phyloP scores from a whole-genome alignment of 30 jellyfish, hydroid and myxozoan genomes.

The Nemopilema nomurai region DNA sequence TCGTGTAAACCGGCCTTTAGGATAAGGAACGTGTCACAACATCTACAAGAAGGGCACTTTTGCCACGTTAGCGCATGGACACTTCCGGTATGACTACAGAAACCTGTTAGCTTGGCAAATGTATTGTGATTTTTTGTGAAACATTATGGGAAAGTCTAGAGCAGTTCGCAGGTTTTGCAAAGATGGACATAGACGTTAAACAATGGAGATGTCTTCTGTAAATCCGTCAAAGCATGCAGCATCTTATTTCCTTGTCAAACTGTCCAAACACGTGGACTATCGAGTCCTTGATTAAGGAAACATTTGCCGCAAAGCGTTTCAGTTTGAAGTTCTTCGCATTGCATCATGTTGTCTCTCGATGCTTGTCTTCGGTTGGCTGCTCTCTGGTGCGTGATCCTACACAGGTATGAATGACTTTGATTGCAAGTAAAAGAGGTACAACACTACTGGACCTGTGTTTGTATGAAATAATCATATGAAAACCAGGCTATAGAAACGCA shows the following conservation, averaged over 20 bases:
- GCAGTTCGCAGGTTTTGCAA: not conserved
- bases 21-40: too few relatives aligned
- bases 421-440: too few relatives aligned
- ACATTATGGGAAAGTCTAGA: not conserved
- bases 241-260: not conserved
- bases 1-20: too few relatives aligned
- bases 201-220: not conserved
- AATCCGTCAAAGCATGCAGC: not conserved
- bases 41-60: too few relatives aligned
- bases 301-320: not conserved
- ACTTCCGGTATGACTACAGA: too few relatives aligned
- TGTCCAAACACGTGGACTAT: not conserved
- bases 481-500: too few relatives aligned
- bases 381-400: not conserved
- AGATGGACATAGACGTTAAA: not conserved
- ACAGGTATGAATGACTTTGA: not conserved
- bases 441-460: too few relatives aligned
- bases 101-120: too few relatives aligned
- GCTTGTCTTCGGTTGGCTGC: not conserved
- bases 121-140: not conserved
- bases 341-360: not conserved
- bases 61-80: too few relatives aligned
- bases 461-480: too few relatives aligned
- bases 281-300: not conserved
- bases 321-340: not conserved